phyloP scores from a whole-genome alignment of 2,888 invertebrate species.

The Sceliomorpha sp. region DNA sequence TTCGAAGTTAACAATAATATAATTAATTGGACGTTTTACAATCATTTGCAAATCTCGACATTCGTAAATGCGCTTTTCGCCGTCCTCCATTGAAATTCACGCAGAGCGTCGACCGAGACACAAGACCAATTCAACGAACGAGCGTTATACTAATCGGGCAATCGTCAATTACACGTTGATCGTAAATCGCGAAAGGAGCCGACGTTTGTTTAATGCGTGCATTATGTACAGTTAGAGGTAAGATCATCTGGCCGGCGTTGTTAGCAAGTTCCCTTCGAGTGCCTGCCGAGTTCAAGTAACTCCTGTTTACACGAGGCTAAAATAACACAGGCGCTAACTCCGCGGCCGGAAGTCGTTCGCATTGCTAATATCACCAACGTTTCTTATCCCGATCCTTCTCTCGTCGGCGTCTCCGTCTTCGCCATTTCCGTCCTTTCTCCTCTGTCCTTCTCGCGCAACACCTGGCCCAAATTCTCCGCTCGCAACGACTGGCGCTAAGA shows the following conservation, averaged over 20 bases:
- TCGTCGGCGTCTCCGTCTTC: too few species aligned
- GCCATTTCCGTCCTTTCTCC: too few species aligned
- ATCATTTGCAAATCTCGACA: too few species aligned
- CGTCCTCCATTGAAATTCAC: too few species aligned
- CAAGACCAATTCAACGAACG: too few species aligned
- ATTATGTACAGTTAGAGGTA: constrained; percentile 47
- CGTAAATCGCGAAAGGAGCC: constrained; percentile 4
- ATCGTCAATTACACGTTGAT: too few species aligned
- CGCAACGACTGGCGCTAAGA: constrained; percentile 40
- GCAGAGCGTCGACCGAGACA: too few species aligned
- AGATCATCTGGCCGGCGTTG: constrained; percentile 42
- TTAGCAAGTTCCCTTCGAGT: constrained; percentile 53
- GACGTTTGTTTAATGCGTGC: constrained; percentile 25
- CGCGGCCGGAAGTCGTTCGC: constrained; percentile 75
- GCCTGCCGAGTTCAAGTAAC: constrained; percentile 70
- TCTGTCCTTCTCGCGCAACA: constrained; percentile 45
- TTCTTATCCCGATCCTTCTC: constrained; percentile 68
- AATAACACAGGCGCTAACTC: constrained; percentile 40
- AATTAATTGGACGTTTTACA: too few species aligned
- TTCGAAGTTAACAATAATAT: too few species aligned
- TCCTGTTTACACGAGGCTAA: constrained; percentile 67
- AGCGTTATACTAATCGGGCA: too few species aligned
- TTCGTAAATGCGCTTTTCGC: too few species aligned
- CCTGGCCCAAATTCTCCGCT: constrained; percentile 69
- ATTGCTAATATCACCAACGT: constrained; percentile 73